Evolutionary conservation across 2,113 vertebrate genomes (phyloP).

Genomic region (Corythaeola cristata): DNA sequence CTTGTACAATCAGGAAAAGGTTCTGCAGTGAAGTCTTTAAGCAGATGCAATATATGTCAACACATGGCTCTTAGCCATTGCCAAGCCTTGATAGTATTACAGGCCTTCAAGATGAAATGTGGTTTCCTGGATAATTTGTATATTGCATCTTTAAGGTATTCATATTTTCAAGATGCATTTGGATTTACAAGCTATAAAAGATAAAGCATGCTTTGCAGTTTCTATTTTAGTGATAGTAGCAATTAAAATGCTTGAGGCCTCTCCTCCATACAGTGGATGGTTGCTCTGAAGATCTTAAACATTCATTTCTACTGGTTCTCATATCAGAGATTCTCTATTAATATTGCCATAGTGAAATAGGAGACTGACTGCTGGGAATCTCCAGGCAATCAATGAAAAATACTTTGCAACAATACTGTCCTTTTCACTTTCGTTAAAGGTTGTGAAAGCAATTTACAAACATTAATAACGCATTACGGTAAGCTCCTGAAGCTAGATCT

Average conservation of each 20-base stretch:
- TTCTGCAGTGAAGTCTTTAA: not conserved
- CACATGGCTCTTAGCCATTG: not conserved
- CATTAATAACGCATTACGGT: slow-evolving; percentile 2
- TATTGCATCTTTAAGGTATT: slow-evolving; percentile 12
- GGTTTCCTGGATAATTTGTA: slow-evolving; percentile 4
- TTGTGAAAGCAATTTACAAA: slow-evolving; percentile 35
- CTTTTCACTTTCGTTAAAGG: slow-evolving; percentile 1
- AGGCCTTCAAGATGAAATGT: not conserved
- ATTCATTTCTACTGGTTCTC: slow-evolving; percentile 25
- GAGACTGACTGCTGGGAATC: slow-evolving; percentile 49
- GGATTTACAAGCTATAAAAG: slow-evolving; percentile 24
- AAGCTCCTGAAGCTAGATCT: not conserved
- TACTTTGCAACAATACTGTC: not conserved
- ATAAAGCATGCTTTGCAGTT: not conserved
- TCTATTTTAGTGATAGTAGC: not conserved
- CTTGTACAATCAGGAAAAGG: not conserved
- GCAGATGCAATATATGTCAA: not conserved
- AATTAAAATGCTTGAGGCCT: slow-evolving; percentile 24
- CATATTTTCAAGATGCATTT: slow-evolving; percentile 7
- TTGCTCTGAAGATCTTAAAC: slow-evolving; percentile 15
- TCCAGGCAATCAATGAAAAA: slow-evolving; percentile 47
- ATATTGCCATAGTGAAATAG: slow-evolving; percentile 40
- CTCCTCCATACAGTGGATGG: not conserved
- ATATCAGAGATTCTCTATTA: slow-evolving; percentile 26
- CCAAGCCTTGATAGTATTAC: not conserved